These are phyloP conservation scores for Acanthopagrus latus DNA, from an alignment of 2,797 vertebrate species.

Conservation along the genomic window DNA sequence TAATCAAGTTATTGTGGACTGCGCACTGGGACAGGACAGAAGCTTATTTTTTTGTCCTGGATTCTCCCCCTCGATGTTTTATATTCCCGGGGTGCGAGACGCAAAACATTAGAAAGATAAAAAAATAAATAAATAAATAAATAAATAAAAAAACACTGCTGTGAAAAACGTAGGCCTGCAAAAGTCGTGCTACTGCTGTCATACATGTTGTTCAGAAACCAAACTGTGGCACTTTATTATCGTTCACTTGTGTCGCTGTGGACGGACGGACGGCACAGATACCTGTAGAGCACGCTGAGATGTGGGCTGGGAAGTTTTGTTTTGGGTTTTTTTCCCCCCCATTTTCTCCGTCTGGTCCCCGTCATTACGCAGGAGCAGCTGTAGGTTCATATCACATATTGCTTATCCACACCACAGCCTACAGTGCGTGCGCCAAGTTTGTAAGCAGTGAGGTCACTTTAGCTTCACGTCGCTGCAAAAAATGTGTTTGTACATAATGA, in stretches of 20 bases:
- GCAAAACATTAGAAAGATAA: slow-evolving; percentile 27
- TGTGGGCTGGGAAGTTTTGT: slow-evolving; percentile 28
- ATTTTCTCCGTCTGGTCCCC: slow-evolving; percentile 58
- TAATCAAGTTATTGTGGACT: slow-evolving; percentile 56
- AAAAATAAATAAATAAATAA: background rate
- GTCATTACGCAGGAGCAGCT: slow-evolving; percentile 63
- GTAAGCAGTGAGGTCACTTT: slow-evolving; percentile 69
- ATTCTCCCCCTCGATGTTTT: slow-evolving; percentile 37
- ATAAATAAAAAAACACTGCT: slow-evolving; percentile 34
- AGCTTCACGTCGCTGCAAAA: slow-evolving; percentile 76
- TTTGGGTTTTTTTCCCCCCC: too few relatives aligned
- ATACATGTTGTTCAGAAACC: slow-evolving; percentile 78
- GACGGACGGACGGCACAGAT: slow-evolving; percentile 66
- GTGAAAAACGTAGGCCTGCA: slow-evolving; percentile 65
- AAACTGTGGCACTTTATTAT: slow-evolving; percentile 91
- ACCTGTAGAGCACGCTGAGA: slow-evolving; percentile 65
- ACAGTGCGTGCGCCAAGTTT: slow-evolving; percentile 70
- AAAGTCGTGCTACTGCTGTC: slow-evolving; percentile 73
- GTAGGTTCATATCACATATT: slow-evolving; percentile 68
- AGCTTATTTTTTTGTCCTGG: slow-evolving; percentile 25
- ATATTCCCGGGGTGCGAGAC: slow-evolving; percentile 33
- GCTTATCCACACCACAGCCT: slow-evolving; percentile 69
- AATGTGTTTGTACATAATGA: slow-evolving; percentile 89
- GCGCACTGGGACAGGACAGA: slow-evolving; percentile 46
- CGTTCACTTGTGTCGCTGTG: slow-evolving; percentile 51